Conservation (phyloP, 2,888 invertebrate species). For the Diarsia brunnea region DNA sequence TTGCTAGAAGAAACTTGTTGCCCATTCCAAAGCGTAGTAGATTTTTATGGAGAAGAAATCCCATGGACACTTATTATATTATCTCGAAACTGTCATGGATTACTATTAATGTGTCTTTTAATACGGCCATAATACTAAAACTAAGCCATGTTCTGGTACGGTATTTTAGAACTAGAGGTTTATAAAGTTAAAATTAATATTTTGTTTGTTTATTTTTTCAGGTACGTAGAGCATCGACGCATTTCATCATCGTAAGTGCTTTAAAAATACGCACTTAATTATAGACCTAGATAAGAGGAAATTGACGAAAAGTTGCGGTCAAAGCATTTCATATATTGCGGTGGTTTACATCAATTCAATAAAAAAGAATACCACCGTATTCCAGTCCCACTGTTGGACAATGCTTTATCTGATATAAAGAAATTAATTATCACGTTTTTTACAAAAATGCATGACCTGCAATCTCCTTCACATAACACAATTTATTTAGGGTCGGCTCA, state of each 20-base stretch:
- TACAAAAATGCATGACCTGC: not conserved
- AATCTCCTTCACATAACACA: not conserved
- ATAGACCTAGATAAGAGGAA: too few relatives aligned
- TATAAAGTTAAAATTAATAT: not conserved
- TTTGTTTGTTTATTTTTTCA: slow-evolving; percentile 18
- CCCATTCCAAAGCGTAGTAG: not conserved
- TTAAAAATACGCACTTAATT: too few relatives aligned
- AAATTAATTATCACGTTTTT: not conserved
- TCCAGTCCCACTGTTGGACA: too few relatives aligned
- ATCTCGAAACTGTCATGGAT: not conserved
- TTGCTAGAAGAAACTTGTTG: not conserved
- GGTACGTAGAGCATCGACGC: slow-evolving; percentile 3
- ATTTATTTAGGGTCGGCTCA: not conserved
- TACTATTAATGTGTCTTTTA: not conserved
- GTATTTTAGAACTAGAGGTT: not conserved
- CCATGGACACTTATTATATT: not conserved
- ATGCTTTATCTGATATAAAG: too few relatives aligned
- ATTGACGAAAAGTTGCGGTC: too few relatives aligned
- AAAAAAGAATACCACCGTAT: too few relatives aligned
- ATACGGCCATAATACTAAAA: not conserved
- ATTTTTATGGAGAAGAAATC: not conserved
- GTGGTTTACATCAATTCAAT: too few relatives aligned
- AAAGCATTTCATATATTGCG: too few relatives aligned
- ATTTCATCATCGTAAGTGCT: slow-evolving; percentile 7
- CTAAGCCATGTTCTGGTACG: not conserved